Evolutionary conservation across 1,140 invertebrate species (phyloP), one percentile per base, ranked within the genome.

Genomic region (Daktulosphaira vitifoliae): DNA sequence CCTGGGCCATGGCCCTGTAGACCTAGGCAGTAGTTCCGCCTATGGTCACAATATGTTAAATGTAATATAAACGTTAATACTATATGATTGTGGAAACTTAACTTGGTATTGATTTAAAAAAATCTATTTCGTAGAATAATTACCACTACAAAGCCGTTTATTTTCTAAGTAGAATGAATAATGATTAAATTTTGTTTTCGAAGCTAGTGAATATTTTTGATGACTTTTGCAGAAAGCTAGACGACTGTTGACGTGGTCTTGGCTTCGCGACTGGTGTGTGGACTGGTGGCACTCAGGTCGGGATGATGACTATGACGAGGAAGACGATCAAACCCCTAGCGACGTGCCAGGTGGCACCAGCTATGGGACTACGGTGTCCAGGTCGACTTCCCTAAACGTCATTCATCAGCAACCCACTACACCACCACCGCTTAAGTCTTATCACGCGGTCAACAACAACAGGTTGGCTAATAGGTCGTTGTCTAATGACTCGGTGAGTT

Each of bases 261-360:
- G 81, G 68, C 73, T 89, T 42, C 81, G 85, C 68, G 81, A 83
- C 68, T 89, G 87, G 87, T 90, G 87, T 74, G 80, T 89, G 33
- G 86, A 86, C 68, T 90, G 87, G 87, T 90, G 87, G 86, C 86
- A 89, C 72, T 88, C 87, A 20, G 87, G 88, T 0, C 78, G 85
- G 26, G 87, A 90, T 66, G 87, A 90, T 65, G 82, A 85, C 44
- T 85, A 87, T 64, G 88, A 87, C 38, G 83, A 84, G 53, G 80
- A 78, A 65, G 82, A 88, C 66, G 81, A 81, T 2, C 80, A 80
- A 29, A 80, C 69, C 76, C 84, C 78, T 76, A 88, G 78, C 13
- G 83, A 83, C 68, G 81, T 82, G 25, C 84, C 83, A 7, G 87
- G 84, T 73, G 85, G 85, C n/a, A 93, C 89, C 90, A 8, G 82